Conservation (phyloP, 2,888 invertebrate species). For the Heliconius sara region DNA sequence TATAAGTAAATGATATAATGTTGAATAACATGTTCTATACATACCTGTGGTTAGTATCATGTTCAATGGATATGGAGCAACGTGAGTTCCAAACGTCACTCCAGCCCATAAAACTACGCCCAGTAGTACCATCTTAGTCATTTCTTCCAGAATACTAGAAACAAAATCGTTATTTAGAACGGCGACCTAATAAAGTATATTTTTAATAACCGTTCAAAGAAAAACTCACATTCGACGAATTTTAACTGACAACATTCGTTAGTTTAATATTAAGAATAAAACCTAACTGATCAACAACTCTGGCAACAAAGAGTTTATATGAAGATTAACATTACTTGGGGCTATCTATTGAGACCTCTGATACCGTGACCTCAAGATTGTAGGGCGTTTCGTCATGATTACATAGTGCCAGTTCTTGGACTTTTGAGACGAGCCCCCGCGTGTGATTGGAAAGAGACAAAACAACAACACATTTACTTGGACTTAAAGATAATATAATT, state of each 20-base stretch:
- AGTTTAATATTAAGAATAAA: conserved; percentile 53
- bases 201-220: conserved; percentile 45
- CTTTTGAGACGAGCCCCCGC: conserved; percentile 67
- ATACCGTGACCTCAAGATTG: conserved; percentile 46
- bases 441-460: conserved; percentile 38
- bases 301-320: conserved; percentile 66
- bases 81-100: conserved; percentile 72
- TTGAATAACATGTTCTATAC: neutral
- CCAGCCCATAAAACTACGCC: conserved; percentile 79
- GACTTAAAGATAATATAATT: neutral
- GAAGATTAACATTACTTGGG: conserved; percentile 57
- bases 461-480: conserved; percentile 33
- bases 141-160: conserved; percentile 80
- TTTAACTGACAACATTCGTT: conserved; percentile 57
- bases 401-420: conserved; percentile 40
- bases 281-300: conserved; percentile 63
- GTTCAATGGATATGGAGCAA: conserved; percentile 79
- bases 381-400: conserved; percentile 43
- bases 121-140: conserved; percentile 76
- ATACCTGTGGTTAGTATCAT: conserved; percentile 70
- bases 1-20: neutral
- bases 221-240: conserved; percentile 61
- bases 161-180: conserved; percentile 18
- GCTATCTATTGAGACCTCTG: conserved; percentile 64
- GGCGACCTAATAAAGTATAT: conserved; percentile 49